A percentile compares a stretch with the other conserved stretches of the same genome.
These are phyloP conservation scores for Thymelicus lineola DNA, from an alignment of 2,888 invertebrate genomes.

Conservation along the genomic window DNA sequence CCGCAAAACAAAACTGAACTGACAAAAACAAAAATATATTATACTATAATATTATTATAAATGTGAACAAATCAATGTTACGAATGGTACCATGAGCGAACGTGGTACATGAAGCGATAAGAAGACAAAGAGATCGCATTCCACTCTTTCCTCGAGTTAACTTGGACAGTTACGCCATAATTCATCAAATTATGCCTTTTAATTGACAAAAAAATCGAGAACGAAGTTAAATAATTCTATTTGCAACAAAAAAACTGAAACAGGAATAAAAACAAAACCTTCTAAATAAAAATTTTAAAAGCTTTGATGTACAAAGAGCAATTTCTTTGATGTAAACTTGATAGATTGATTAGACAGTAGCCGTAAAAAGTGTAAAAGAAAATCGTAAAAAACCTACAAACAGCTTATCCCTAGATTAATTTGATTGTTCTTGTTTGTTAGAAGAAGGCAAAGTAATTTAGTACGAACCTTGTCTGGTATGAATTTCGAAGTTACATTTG, in stretches of 20 bases:
- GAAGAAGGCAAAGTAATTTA: background rate
- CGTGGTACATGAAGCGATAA: too few species aligned
- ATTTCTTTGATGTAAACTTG: constrained; percentile 7
- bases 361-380: background rate
- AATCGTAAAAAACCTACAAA: background rate
- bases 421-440: constrained; percentile 5
- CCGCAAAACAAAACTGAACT: too few species aligned
- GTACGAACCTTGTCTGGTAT: background rate
- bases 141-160: too few species aligned
- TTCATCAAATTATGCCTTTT: background rate
- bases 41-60: too few species aligned
- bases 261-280: background rate
- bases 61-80: too few species aligned
- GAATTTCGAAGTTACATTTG: too few species aligned
- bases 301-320: background rate
- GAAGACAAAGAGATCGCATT: too few species aligned
- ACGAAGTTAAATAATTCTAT: too few species aligned
- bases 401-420: background rate
- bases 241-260: background rate
- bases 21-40: too few species aligned
- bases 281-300: background rate
- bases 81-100: too few species aligned
- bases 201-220: background rate
- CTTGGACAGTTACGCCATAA: too few species aligned
- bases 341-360: constrained; percentile 1